Base-by-base conservation (phyloP, 2,113 vertebrate species). In the Oryzias curvinotus region DNA sequence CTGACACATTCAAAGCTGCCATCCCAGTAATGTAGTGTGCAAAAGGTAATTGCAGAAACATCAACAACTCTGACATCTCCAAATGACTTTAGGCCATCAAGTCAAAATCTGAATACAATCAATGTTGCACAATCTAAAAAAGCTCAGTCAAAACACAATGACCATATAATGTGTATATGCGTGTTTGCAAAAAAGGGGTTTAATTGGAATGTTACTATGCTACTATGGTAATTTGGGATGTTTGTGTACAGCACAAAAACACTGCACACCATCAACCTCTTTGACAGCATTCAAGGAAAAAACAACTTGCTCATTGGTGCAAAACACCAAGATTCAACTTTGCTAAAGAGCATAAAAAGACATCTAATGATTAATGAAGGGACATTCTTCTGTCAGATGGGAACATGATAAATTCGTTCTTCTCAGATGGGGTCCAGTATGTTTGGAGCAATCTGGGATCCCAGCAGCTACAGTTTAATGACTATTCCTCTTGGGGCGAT, bases 401-500 rank as follows among this genome's bases (percentile, higher is more conserved):
- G 57, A 48, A 25, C 17, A 36, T 19, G 26, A 36, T 46, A 45
- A 25, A 26, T 57, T 49, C 15, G 10, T 30, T 36, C 25, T 46
- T 19, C n/a, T 48, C 14, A 60, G 57, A 48, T 36, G n/a, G 25
- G 26, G 57, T 49, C 26, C 17, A 49, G 25, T 19, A 19, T 36
- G n/a, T 49, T 26, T 44, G 43, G 43, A 26, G 21, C 23, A 26
- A 46, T 45, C 55, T 57, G 19, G 14, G 14, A 57, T 25, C 14
- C 55, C 14, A 57, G 17, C 19, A 23, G 54, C 30, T 43, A 43
- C 36, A 19, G 18, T 56, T 14, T 56, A 43, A 56, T 56, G 36
- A 42, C 53, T n/a, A 12, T 56, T 36, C 4, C 53, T 55, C 36
- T 21, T 10, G 30, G 53, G 18, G n/a, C n/a, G 43, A 23, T 30